Percentiles rank a stretch among this genome's conserved stretches.
These are phyloP conservation scores for Valencia hispanica DNA, from an alignment of 2,797 vertebrate species.

Conservation along the genomic window DNA sequence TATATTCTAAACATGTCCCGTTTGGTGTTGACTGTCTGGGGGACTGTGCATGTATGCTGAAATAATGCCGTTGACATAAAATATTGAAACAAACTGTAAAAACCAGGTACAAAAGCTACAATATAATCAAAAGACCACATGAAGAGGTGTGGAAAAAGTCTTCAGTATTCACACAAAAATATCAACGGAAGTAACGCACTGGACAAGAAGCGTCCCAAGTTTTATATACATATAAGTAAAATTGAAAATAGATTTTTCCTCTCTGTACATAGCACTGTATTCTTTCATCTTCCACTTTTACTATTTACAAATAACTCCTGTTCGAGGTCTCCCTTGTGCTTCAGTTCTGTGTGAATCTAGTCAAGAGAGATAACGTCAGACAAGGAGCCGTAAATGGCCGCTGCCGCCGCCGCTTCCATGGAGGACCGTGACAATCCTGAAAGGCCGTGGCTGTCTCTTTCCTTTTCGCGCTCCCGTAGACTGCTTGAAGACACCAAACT, in stretches of 20 bases:
- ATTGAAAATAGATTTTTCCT: slow-evolving; percentile 99
- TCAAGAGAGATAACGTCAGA: slow-evolving; percentile 98
- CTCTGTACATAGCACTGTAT: slow-evolving; percentile 98
- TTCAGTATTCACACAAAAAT: slow-evolving; percentile 95
- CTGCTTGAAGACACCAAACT: slow-evolving; percentile 97
- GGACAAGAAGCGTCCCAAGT: slow-evolving; percentile 94
- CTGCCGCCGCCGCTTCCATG: slow-evolving; percentile 83
- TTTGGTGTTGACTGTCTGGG: slow-evolving; percentile 60
- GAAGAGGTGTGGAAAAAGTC: slow-evolving; percentile 91
- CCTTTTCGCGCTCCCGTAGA: slow-evolving; percentile 82
- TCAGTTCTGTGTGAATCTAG: slow-evolving; percentile 77
- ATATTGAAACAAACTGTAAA: slow-evolving; percentile 83
- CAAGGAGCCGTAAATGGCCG: slow-evolving; percentile 96
- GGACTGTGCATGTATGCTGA: slow-evolving; percentile 74
- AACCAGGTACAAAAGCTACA: slow-evolving; percentile 86
- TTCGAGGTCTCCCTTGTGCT: slow-evolving; percentile 59
- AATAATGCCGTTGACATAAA: slow-evolving; percentile 89
- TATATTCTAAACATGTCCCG: slow-evolving; percentile 67
- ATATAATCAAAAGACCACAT: slow-evolving; percentile 88
- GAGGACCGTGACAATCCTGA: slow-evolving; percentile 83
- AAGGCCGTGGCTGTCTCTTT: slow-evolving; percentile 87
- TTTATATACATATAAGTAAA: slow-evolving; percentile 99
- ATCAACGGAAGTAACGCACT: slow-evolving; percentile 90
- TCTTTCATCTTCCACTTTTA: slow-evolving; percentile 79
- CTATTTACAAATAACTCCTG: slow-evolving; percentile 84